Conservation (phyloP, 2,888 invertebrate species). For the Eilema depressum region DNA sequence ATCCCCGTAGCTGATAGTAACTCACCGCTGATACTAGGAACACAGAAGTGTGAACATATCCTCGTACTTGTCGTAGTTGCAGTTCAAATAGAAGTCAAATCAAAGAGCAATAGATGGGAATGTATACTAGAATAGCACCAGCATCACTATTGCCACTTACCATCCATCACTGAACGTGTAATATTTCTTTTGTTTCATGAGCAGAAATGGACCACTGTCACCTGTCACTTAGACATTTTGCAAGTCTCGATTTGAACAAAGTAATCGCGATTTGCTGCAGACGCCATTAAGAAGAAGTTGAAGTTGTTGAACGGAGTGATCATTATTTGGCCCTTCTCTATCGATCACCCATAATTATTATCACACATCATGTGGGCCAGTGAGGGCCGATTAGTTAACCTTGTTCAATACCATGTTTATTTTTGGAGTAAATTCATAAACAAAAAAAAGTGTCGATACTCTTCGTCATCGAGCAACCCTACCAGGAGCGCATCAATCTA, state of each 20-base stretch:
- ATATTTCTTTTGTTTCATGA: neutral
- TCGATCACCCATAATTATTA: no score
- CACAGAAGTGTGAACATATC: neutral
- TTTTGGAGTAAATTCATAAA: neutral
- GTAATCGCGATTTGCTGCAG: no score
- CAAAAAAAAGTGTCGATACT: conserved; percentile 9
- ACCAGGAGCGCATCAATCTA: conserved; percentile 64
- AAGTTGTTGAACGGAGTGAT: no score
- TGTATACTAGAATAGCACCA: no score
- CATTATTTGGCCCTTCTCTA: no score
- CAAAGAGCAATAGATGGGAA: neutral
- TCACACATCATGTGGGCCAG: neutral
- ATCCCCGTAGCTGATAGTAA: neutral
- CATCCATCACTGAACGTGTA: neutral
- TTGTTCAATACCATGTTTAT: neutral
- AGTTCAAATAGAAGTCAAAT: neutral
- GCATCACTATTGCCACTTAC: neutral
- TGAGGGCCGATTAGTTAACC: neutral
- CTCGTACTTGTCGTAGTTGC: neutral
- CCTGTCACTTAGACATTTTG: neutral
- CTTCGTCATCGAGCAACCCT: conserved; percentile 52
- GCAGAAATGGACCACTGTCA: neutral
- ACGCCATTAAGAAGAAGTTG: no score
- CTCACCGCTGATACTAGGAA: conserved; percentile 4
- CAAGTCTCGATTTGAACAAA: neutral